phyloP scores from a whole-genome alignment of 2,113 vertebrate genomes.

The Vireo altiloquus region DNA sequence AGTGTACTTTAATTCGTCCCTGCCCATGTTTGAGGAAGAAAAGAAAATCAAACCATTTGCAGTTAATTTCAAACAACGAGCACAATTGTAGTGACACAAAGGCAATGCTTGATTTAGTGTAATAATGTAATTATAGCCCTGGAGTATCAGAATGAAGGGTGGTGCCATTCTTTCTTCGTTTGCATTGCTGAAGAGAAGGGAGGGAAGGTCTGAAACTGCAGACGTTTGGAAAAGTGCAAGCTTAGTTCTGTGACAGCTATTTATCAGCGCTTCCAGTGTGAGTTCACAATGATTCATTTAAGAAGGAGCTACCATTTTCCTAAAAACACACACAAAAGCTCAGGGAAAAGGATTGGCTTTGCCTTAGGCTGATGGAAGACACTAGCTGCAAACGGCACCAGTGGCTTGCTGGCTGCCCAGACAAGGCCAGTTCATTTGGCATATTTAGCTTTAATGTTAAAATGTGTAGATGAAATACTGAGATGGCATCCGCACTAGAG shows the following conservation, averaged over 20 bases:
- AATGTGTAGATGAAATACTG: not conserved
- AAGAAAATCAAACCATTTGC: constrained; percentile 41
- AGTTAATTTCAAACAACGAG: constrained; percentile 54
- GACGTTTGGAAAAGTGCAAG: not conserved
- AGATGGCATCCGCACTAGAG: not conserved
- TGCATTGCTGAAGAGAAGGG: not conserved
- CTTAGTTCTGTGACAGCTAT: not conserved
- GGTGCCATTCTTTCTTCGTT: constrained; percentile 5
- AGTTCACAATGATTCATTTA: not conserved
- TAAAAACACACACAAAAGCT: not conserved
- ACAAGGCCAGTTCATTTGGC: not conserved
- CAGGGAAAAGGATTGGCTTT: not conserved
- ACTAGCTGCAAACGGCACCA: not conserved
- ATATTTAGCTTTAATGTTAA: not conserved
- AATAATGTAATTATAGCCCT: constrained; percentile 58
- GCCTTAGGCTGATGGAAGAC: not conserved
- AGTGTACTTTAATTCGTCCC: constrained; percentile 11
- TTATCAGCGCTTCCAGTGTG: not conserved
- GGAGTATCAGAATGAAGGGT: constrained; percentile 5
- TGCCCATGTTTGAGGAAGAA: not conserved
- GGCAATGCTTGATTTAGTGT: constrained; percentile 49
- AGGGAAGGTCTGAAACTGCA: not conserved
- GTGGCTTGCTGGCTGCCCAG: not conserved
- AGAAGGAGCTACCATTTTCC: not conserved
- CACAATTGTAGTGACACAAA: constrained; percentile 40